Percentiles rank a stretch among this genome's conserved stretches.
Conservation (phyloP, 2,797 vertebrate species). For the Urocyon cinereoargenteus region DNA sequence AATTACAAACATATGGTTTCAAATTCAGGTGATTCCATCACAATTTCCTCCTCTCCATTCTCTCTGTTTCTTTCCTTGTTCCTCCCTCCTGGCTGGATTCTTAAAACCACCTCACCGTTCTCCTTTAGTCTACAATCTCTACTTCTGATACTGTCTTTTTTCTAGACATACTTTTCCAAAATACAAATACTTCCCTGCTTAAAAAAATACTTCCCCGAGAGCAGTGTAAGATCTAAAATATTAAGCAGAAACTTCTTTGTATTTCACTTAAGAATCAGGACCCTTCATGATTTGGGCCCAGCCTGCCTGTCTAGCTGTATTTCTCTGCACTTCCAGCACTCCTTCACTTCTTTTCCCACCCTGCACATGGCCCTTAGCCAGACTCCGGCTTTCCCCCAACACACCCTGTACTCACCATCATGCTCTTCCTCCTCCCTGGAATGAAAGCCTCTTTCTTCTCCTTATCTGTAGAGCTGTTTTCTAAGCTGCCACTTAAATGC, state of each 20-base stretch:
- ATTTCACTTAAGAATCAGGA: background rate
- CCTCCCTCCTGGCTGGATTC: background rate
- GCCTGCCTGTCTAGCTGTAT: background rate
- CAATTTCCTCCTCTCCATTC: background rate
- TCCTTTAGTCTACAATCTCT: background rate
- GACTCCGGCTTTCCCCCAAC: background rate
- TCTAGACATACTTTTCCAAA: background rate
- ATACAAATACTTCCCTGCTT: background rate
- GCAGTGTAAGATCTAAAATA: background rate
- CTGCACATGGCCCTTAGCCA: background rate
- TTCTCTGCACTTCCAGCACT: background rate
- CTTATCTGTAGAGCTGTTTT: background rate
- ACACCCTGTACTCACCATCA: background rate
- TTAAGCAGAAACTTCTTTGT: background rate
- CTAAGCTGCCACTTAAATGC: background rate
- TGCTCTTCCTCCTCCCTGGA: background rate
- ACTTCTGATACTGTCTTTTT: background rate
- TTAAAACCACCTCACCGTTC: background rate
- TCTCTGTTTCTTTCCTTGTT: background rate
- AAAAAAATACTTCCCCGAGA: background rate
- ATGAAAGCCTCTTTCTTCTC: background rate
- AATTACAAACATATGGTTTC: background rate
- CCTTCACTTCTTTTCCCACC: fast-evolving
- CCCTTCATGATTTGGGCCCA: background rate
- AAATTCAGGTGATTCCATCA: background rate